phyloP scores from a whole-genome alignment of 1,140 invertebrate species.

The Pseudomyrmex cubaensis region DNA sequence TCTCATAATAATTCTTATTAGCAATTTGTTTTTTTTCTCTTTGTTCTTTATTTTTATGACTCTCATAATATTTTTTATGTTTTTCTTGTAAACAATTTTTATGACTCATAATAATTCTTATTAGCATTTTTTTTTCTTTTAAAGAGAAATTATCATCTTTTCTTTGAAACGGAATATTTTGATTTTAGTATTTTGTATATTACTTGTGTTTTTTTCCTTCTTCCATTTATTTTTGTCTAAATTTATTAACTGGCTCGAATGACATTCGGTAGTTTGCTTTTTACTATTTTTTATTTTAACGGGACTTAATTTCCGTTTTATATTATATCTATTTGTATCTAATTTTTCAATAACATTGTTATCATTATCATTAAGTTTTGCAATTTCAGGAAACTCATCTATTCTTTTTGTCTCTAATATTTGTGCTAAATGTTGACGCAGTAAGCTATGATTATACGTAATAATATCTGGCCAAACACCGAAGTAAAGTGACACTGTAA shows the following conservation, averaged over 20 bases:
- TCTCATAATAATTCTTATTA: not conserved
- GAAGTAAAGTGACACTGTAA: not conserved
- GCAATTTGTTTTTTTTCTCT: not conserved
- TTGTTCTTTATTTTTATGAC: not conserved
- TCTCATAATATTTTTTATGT: not conserved
- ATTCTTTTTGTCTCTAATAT: slow-evolving; percentile 5
- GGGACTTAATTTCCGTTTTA: too few relatives aligned
- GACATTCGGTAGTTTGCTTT: too few relatives aligned
- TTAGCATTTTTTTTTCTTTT: not conserved
- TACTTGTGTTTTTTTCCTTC: too few relatives aligned
- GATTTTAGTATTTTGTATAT: not conserved
- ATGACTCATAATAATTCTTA: not conserved
- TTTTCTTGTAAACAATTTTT: not conserved
- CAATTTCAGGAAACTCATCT: not conserved
- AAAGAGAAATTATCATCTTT: not conserved
- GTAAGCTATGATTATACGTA: not conserved
- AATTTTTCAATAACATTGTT: not conserved
- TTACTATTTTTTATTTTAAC: too few relatives aligned
- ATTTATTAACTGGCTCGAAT: too few relatives aligned
- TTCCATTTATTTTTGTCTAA: not conserved
- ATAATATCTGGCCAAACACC: not conserved
- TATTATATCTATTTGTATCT: too few relatives aligned
- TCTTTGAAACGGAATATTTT: not conserved
- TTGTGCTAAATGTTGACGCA: slow-evolving; percentile 20
- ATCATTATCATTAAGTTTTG: not conserved